Evolutionary conservation across 2,888 invertebrate genomes (phyloP).

Genomic region (Sphaerophoria taeniata): DNA sequence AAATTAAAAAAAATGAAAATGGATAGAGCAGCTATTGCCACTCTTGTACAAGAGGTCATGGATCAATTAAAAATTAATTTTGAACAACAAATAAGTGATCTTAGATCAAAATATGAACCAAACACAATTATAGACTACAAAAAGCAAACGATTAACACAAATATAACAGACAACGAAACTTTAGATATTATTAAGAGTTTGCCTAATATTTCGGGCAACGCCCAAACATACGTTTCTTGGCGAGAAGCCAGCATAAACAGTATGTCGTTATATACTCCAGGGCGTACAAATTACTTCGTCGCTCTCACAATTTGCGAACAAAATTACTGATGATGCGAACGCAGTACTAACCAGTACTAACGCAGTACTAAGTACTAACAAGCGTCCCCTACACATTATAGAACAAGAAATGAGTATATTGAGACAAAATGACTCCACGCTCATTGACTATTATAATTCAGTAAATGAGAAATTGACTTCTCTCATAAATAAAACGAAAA

Average conservation of each 20-base stretch:
- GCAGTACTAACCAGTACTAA: not conserved
- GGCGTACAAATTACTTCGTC: not conserved
- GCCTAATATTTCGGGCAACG: not conserved
- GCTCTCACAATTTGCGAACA: not conserved
- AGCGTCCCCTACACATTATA: not conserved
- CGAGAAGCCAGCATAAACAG: not conserved
- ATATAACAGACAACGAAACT: not conserved
- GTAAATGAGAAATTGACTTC: not conserved
- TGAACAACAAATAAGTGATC: no score
- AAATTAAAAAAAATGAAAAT: no score
- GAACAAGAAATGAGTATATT: no score
- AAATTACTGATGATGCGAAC: not conserved
- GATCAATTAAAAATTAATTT: no score
- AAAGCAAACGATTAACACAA: not conserved
- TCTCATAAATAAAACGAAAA: not conserved
- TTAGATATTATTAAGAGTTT: not conserved
- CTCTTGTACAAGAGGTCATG: no score
- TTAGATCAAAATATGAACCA: no score
- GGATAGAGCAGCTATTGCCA: no score
- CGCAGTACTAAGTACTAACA: not conserved
- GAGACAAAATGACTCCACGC: no score
- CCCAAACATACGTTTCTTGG: not conserved
- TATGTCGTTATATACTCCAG: not conserved
- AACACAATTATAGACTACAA: not conserved
- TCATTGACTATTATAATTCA: not conserved